Percentiles rank a stretch among this genome's conserved stretches.
phyloP scores from a whole-genome alignment of 2,113 vertebrate genomes.

The Phasianus colchicus region DNA sequence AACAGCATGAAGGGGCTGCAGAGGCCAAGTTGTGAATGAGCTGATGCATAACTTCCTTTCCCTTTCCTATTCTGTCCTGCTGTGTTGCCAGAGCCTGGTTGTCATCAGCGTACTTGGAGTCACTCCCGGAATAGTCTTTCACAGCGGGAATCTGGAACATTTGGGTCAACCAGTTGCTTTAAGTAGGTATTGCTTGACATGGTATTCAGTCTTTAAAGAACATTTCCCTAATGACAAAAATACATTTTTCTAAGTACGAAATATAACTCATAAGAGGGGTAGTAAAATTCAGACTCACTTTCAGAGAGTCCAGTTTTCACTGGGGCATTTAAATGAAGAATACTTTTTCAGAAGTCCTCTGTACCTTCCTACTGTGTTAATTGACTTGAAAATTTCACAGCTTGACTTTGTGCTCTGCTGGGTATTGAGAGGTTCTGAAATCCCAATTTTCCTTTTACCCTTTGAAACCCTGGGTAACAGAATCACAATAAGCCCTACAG shows the following conservation, averaged over 20 bases:
- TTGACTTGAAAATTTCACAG: conserved; percentile 19
- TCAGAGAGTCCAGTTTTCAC: not conserved
- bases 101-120: not conserved
- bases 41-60: not conserved
- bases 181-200: not conserved
- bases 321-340: not conserved
- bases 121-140: not conserved
- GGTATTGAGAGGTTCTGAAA: conserved; percentile 4
- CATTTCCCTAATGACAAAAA: not conserved
- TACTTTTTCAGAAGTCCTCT: not conserved
- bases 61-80: not conserved
- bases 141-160: not conserved
- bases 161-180: not conserved
- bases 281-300: not conserved
- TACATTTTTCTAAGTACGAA: not conserved
- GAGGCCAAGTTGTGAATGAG: not conserved
- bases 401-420: conserved; percentile 34
- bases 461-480: conserved; percentile 12
- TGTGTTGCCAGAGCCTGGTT: not conserved
- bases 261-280: not conserved
- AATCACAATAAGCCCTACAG: not conserved
- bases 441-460: not conserved
- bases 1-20: not conserved
- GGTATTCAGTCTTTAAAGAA: not conserved
- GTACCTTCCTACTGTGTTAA: conserved; percentile 7